Percentiles rank a stretch among this genome's conserved stretches.
These are phyloP conservation scores for Varanus salvator DNA, from an alignment of 2,113 vertebrate species.

Conservation along the genomic window DNA sequence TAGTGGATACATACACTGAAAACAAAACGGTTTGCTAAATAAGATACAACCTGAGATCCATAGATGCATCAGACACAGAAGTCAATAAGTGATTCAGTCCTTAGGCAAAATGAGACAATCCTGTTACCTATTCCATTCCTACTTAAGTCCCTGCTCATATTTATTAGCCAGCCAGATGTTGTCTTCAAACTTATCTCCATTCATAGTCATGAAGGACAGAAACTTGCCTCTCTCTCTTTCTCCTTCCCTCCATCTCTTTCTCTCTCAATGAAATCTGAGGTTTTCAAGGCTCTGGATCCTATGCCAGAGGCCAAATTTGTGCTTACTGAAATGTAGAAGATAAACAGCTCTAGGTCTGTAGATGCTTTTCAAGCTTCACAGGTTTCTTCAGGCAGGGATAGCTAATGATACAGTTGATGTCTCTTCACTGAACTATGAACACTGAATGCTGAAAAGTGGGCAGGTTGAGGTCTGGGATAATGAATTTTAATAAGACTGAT, in stretches of 20 bases:
- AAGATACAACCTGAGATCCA: no score
- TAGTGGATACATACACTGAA: no score
- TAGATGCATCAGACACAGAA: no score
- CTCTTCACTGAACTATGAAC: neutral
- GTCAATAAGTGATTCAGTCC: no score
- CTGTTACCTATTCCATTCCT: no score
- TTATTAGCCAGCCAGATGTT: neutral
- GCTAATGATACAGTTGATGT: conserved; percentile 1
- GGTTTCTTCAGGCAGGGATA: neutral
- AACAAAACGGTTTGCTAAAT: no score
- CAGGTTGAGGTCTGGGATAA: neutral
- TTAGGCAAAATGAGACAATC: no score
- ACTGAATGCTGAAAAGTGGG: neutral
- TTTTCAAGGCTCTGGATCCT: neutral
- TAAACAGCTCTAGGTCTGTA: neutral
- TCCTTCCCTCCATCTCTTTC: neutral
- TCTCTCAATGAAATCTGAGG: neutral
- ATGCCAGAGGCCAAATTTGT: neutral
- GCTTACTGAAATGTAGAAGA: neutral
- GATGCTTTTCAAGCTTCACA: neutral
- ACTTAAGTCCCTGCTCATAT: no score
- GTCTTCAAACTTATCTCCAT: neutral
- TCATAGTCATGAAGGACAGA: neutral
- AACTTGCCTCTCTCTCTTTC: neutral
- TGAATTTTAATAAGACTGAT: conserved; percentile 12